These are phyloP conservation scores for Drosophila basisetae DNA, from an alignment of 2,888 invertebrate species.

Conservation along the genomic window DNA sequence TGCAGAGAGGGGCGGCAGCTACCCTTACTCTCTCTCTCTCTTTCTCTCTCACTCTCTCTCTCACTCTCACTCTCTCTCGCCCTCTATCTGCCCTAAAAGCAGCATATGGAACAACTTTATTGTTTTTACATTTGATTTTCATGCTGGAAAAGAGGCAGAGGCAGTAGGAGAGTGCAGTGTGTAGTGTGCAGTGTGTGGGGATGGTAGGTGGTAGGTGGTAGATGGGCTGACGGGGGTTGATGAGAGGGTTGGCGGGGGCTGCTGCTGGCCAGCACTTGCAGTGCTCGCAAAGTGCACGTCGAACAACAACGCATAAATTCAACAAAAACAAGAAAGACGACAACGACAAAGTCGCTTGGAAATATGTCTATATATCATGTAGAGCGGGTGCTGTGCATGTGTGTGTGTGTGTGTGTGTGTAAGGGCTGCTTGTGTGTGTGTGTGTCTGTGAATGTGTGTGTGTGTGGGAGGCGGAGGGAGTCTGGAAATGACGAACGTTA, in stretches of 20 bases:
- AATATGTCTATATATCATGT: conserved; percentile 76
- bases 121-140: conserved; percentile 77
- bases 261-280: conserved; percentile 60
- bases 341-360: conserved; percentile 59
- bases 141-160: conserved; percentile 5
- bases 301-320: conserved; percentile 66
- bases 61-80: not conserved
- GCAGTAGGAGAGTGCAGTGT: not conserved
- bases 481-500: conserved; percentile 51
- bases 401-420: not conserved
- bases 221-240: not conserved
- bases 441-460: not conserved
- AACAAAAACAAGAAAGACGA: conserved; percentile 20
- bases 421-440: conserved; percentile 1
- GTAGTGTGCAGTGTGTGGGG: not conserved
- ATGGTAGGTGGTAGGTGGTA: conserved; percentile 1
- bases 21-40: conserved; percentile 22
- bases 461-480: conserved; percentile 18
- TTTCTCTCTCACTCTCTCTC: not conserved
- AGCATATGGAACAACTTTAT: conserved; percentile 76
- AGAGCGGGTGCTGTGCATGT: conserved; percentile 2
- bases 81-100: conserved; percentile 2
- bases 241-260: not conserved
- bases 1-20: conserved; percentile 15
- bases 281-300: conserved; percentile 62